Base-by-base conservation (phyloP, 2,113 vertebrate genomes). In the Todiramphus chloris region DNA sequence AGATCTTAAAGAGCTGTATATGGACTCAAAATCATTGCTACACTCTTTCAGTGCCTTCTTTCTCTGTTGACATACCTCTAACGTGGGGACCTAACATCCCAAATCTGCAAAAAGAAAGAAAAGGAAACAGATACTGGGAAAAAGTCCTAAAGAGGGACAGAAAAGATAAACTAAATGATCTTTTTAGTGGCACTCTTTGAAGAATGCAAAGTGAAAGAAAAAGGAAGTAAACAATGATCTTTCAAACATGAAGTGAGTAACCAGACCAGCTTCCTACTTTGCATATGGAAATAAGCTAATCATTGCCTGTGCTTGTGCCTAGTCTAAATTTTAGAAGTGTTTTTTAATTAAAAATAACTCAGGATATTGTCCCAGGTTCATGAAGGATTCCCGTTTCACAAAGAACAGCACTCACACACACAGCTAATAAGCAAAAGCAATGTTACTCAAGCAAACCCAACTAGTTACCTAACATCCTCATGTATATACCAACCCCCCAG, bases 21-120 rank as follows among this genome's bases (percentile, higher is more conserved):
- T 15, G 13, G 33, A 46, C 44, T 27, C 35, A 51, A 77, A 89
- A 56, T 12, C 4, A 0, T 41, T 77, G 28, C 51, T 80, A 51
- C 6, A 6, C 6, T 44, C 43, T 80, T 69, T 44, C 35, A 83
- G 18, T 25, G 69, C 10, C 11, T 59, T 73, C 27, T 59, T 80
- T 68, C 31, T 60, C 35, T 83, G 58, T 15, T 76, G 23, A 67
- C 10, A 39, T 16, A 53, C 24, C 28, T 59, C 46, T 59, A 53
- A 50, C 5, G 41, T 0, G 7, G 28, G 19, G 21, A 63, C 3
- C 27, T n/a, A 59, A 59, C 0, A 0, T 25, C 24, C 33, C n/a
- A 83, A n/a, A n/a, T 19, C 13, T 58, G 30, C 50, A 63, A 44
- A 88, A 63, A 28, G 12, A 53, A 62, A 70, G 19, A 24, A 72